Evolutionary conservation across 2,888 invertebrate genomes (phyloP).

Genomic region (Drosophila ustulata): DNA sequence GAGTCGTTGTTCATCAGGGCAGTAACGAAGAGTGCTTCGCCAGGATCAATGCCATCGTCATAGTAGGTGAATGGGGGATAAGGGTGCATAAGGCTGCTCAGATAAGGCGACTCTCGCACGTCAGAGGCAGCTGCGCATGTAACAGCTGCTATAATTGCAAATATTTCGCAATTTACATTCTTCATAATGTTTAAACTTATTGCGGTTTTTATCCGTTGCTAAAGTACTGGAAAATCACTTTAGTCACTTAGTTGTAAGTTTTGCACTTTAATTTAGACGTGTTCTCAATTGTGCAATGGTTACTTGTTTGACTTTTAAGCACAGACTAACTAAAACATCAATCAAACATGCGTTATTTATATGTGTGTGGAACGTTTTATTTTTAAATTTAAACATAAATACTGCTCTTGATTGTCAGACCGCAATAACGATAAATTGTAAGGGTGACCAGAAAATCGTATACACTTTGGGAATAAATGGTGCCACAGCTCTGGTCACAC

Average conservation of each 20-base stretch:
- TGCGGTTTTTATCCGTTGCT: background rate
- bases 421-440: background rate
- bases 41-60: conserved; percentile 81
- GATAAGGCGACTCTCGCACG: conserved; percentile 33
- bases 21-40: conserved; percentile 85
- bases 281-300: conserved; percentile 9
- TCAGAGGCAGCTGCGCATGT: background rate
- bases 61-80: conserved; percentile 79
- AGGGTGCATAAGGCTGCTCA: conserved; percentile 80
- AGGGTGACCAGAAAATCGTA: conserved; percentile 17
- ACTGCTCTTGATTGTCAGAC: background rate
- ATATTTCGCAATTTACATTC: conserved; percentile 43
- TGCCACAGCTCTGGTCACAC: conserved; percentile 4
- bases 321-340: conserved; percentile 3
- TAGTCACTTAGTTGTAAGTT: conserved; percentile 1
- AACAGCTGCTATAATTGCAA: conserved; percentile 29
- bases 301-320: conserved; percentile 16
- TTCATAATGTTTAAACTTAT: conserved; percentile 42
- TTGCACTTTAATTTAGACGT: background rate
- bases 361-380: conserved; percentile 6
- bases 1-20: conserved; percentile 81
- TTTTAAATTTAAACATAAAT: conserved; percentile 10
- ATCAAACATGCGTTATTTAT: conserved; percentile 6
- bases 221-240: background rate
- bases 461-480: background rate